Base-by-base conservation (phyloP, 2,797 vertebrate genomes). In the Zenarchopterus dispar region DNA sequence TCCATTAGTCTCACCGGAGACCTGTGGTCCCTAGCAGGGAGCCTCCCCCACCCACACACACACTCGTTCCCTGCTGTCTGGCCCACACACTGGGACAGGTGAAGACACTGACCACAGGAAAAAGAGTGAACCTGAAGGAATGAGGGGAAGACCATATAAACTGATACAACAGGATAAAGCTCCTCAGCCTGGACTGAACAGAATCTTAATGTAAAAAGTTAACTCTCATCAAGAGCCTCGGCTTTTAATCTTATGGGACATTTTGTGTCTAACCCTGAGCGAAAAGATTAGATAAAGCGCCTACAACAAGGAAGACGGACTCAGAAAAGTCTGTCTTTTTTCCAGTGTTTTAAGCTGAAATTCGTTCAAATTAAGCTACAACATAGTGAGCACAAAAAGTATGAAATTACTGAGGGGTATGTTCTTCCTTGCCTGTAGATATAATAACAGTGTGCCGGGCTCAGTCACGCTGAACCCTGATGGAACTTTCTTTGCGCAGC, bases 1-100 rank as follows among this genome's bases (percentile, higher is more conserved):
- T 90, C 86, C 77, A 86, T 86, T 84, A 89, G 84, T 65, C 88
- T 84, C 90, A 88, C 87, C 68, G 62, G 88, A 89, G 91, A 90
- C 77, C 76, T 58, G 1, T 62, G 84, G 89, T 85, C 88, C 89
- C 88, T 85, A 56, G 87, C 87, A 89, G 89, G 81, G 89, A 70
- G 61, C 72, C 68, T 46, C 66, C 72, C 18, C 28, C 28, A 3
- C 28, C 5, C 28, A 28, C 28, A 68, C 73, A 72, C 84, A 82
- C 86, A 59, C 53, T 74, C 63, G 44, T 39, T 39, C 36, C 36
- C 36, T 39, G 36, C 36, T 39, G 83, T 73, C 82, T 82, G 85
- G 84, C 72, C 89, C 89, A 87, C 91, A 91, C 80, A 82, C 88
- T 80, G 89, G 81, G 90, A 85, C 66, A 83, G 76, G 85, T 89